Percentiles rank a stretch among this genome's conserved stretches.
phyloP scores from a whole-genome alignment of 2,888 invertebrate genomes.

The Tipula vernalis region DNA sequence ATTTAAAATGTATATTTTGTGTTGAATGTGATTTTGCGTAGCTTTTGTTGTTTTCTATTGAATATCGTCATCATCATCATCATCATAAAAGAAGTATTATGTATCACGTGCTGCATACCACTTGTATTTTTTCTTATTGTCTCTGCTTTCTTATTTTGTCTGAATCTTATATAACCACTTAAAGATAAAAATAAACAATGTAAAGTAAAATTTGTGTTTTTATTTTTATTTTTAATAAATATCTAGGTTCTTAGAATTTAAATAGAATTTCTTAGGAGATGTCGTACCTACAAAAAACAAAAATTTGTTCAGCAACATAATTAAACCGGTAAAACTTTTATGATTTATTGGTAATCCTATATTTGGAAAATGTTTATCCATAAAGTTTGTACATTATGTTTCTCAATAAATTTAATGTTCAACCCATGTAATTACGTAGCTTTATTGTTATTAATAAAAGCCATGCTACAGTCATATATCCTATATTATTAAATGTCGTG shows the following conservation, averaged over 20 bases:
- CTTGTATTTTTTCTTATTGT: not conserved
- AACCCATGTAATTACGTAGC: not conserved
- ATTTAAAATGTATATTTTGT: not conserved
- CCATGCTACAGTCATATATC: not conserved
- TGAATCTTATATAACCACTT: not conserved
- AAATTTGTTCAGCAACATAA: not conserved
- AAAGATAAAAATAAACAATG: not conserved
- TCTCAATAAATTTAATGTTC: not conserved
- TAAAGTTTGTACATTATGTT: not conserved
- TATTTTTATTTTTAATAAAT: not conserved
- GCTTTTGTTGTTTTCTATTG: not conserved
- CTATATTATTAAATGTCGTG: not conserved
- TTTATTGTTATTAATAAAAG: not conserved
- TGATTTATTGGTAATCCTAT: not conserved
- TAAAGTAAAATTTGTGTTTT: not conserved
- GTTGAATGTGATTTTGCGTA: not conserved
- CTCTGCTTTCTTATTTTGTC: not conserved
- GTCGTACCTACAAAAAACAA: not conserved
- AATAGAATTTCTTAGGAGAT: not conserved
- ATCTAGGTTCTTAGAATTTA: not conserved
- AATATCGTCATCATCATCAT: not conserved
- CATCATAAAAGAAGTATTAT: not conserved
- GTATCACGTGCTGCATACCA: not conserved
- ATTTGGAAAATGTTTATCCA: not conserved
- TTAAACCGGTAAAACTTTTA: not conserved